phyloP scores from a whole-genome alignment of 2,888 invertebrate genomes.

The Drosophila nigritarsus region DNA sequence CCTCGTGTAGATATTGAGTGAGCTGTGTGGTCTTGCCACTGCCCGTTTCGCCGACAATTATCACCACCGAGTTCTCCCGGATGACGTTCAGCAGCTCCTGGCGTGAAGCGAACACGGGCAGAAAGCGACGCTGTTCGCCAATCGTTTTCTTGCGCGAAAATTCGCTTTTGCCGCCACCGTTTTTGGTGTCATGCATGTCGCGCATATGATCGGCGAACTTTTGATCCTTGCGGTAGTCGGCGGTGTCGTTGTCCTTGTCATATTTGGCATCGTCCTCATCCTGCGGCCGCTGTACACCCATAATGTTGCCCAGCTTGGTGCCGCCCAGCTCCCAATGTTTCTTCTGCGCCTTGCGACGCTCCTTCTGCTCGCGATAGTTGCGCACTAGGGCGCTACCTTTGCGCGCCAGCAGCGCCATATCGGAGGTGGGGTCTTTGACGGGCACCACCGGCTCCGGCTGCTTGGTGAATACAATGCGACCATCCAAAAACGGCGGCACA shows the following conservation, averaged over 20 bases:
- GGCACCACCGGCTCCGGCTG: constrained; percentile 99
- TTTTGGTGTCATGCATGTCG: constrained; percentile 85
- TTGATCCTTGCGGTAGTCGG: constrained; percentile 96
- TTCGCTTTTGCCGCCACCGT: constrained; percentile 88
- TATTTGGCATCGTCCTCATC: constrained; percentile 90
- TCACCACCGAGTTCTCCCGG: constrained; percentile 96
- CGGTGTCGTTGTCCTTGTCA: constrained; percentile 89
- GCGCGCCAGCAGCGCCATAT: constrained; percentile 97
- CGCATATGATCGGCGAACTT: constrained; percentile 98
- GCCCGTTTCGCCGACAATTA: constrained; percentile 92
- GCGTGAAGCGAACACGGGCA: constrained; percentile 98
- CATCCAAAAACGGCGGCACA: constrained; percentile 99
- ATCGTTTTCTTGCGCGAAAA: constrained; percentile 95
- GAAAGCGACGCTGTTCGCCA: constrained; percentile 93
- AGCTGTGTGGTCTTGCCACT: constrained; percentile 96
- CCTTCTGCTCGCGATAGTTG: constrained; percentile 97
- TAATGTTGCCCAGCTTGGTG: constrained; percentile 94
- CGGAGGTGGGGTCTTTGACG: constrained; percentile 96
- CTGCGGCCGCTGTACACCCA: constrained; percentile 95
- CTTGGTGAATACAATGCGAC: constrained; percentile 99
- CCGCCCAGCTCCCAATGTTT: constrained; percentile 99
- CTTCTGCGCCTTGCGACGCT: constrained; percentile 97
- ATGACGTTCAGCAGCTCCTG: constrained; percentile 96
- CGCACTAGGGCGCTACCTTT: constrained; percentile 97
- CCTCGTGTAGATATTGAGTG: constrained; percentile 98